Conservation (phyloP, 2,888 invertebrate species). For the Ethmia dodecea region DNA sequence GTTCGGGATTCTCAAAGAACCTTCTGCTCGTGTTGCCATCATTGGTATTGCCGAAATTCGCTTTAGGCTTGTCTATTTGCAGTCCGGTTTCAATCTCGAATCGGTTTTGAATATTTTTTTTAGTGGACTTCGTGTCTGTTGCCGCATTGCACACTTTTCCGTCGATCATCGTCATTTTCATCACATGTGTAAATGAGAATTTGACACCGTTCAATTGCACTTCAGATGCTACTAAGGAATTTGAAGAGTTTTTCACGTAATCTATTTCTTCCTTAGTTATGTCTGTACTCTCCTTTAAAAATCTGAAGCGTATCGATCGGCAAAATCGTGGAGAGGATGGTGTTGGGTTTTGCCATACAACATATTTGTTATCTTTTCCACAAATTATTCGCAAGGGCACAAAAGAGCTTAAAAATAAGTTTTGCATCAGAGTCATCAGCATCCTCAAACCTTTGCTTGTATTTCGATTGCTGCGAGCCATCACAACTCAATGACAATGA, state of each 20-base stretch:
- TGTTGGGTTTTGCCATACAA: slow-evolving; percentile 25
- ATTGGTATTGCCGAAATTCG: slow-evolving; percentile 2
- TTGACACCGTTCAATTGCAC: background rate
- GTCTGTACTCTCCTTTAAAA: slow-evolving; percentile 20
- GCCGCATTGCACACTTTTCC: slow-evolving; percentile 19
- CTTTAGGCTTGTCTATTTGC: slow-evolving; percentile 3
- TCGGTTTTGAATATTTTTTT: background rate
- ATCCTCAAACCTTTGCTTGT: slow-evolving; percentile 17
- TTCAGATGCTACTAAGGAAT: background rate
- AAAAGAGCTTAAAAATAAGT: slow-evolving; percentile 24
- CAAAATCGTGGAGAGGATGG: slow-evolving; percentile 26
- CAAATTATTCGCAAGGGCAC: slow-evolving; percentile 21
- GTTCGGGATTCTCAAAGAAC: slow-evolving; percentile 6
- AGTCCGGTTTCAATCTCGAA: slow-evolving; percentile 3
- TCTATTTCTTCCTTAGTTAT: slow-evolving; percentile 24
- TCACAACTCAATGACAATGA: slow-evolving; percentile 24
- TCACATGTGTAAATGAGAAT: background rate
- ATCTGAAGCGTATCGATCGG: slow-evolving; percentile 25
- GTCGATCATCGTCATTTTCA: slow-evolving; percentile 17
- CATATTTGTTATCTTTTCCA: slow-evolving; percentile 17
- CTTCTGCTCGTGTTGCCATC: slow-evolving; percentile 8
- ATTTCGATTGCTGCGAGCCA: slow-evolving; percentile 21
- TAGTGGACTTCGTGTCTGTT: slow-evolving; percentile 15
- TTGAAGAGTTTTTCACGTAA: slow-evolving; percentile 11
- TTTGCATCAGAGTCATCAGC: slow-evolving; percentile 15